phyloP scores from a whole-genome alignment of 2,888 invertebrate genomes.

The Cerceris rybyensis region DNA sequence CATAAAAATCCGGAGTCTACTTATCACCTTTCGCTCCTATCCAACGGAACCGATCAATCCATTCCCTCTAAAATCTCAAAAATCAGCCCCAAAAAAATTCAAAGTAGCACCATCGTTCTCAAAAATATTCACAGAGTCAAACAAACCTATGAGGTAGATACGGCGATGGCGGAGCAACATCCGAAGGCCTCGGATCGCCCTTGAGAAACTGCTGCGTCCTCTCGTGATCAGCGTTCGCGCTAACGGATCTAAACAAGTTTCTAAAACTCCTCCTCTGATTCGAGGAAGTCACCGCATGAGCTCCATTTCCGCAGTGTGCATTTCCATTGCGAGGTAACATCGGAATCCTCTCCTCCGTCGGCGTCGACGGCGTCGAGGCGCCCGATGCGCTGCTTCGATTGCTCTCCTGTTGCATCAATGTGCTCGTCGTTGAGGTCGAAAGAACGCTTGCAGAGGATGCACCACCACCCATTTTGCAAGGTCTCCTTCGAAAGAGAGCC shows the following conservation, averaged over 20 bases:
- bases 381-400: conserved; percentile 63
- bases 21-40: too few relatives aligned
- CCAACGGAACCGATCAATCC: not conserved
- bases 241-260: conserved; percentile 85
- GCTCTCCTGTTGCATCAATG: conserved; percentile 61
- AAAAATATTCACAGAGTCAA: not conserved
- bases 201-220: conserved; percentile 86
- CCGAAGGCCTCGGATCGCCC: conserved; percentile 88
- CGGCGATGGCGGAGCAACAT: conserved; percentile 85
- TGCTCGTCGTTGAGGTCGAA: conserved; percentile 68
- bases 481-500: conserved; percentile 68
- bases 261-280: conserved; percentile 83
- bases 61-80: not conserved
- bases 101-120: not conserved
- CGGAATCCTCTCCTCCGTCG: conserved; percentile 69
- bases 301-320: conserved; percentile 19
- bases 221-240: conserved; percentile 85
- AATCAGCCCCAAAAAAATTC: not conserved
- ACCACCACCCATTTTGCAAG: conserved; percentile 70
- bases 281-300: conserved; percentile 34
- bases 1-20: too few relatives aligned
- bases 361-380: conserved; percentile 66
- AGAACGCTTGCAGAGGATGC: conserved; percentile 69
- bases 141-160: conserved; percentile 74
- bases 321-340: conserved; percentile 61